phyloP scores from a whole-genome alignment of 2,113 vertebrate genomes.

The Romanogobio albipinnatus region DNA sequence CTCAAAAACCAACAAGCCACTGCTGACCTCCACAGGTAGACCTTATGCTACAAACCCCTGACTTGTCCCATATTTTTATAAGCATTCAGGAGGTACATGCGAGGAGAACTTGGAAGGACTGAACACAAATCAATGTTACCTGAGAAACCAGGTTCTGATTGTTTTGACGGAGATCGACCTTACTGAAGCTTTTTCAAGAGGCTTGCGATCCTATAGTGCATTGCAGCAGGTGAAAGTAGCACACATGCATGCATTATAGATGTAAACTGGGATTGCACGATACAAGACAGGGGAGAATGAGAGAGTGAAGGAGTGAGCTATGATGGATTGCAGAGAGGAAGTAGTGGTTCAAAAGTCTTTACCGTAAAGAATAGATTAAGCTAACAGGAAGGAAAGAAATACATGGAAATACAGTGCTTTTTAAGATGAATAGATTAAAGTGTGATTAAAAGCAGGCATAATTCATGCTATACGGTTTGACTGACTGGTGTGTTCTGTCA shows the following conservation, averaged over 20 bases:
- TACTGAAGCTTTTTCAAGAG: neutral
- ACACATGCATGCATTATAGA: constrained; percentile 52
- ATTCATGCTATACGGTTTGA: neutral
- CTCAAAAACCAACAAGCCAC: constrained; percentile 45
- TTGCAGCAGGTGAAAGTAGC: constrained; percentile 21
- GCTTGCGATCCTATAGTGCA: constrained; percentile 3
- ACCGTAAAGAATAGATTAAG: neutral
- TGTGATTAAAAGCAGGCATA: neutral
- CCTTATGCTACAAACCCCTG: neutral
- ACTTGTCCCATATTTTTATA: neutral
- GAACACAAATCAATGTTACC: neutral
- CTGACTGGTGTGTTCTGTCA: constrained; percentile 37
- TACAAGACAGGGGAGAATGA: neutral
- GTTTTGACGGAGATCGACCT: constrained; percentile 11
- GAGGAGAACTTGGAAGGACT: neutral
- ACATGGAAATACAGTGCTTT: neutral
- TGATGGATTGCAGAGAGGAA: neutral
- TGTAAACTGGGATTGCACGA: constrained; percentile 41
- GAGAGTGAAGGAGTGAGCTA: constrained; percentile 17
- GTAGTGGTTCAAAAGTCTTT: neutral
- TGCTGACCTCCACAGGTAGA: constrained; percentile 21
- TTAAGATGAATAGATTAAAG: constrained; percentile 2
- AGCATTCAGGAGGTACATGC: neutral
- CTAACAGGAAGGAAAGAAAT: neutral
- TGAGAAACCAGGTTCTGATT: neutral